Conservation (phyloP, 2,888 invertebrate genomes). For the Molanna angustata region DNA sequence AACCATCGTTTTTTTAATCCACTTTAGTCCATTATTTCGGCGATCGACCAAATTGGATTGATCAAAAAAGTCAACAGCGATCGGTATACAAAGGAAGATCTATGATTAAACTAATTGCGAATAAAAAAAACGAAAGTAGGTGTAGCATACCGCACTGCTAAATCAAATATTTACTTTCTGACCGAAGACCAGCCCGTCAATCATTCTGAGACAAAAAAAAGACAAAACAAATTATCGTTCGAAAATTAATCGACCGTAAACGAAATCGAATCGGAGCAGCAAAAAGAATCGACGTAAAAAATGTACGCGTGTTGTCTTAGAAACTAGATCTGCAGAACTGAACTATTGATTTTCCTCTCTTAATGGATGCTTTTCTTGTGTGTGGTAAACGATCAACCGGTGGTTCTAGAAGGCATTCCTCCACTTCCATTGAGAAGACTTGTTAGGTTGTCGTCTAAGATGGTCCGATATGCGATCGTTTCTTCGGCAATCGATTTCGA, state of each 20-base stretch:
- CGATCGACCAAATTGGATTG: too few species aligned
- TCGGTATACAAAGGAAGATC: too few species aligned
- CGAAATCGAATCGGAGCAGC: constrained; percentile 9
- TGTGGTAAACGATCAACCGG: too few species aligned
- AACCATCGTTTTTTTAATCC: too few species aligned
- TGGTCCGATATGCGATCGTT: constrained; percentile 14
- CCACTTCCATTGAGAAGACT: too few species aligned
- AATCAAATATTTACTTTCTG: constrained; percentile 28
- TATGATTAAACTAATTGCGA: constrained; percentile 10
- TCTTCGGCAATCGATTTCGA: constrained; percentile 30
- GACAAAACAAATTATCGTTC: background rate
- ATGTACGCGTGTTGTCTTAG: constrained; percentile 11
- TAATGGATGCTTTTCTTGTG: too few species aligned
- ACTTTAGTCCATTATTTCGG: too few species aligned
- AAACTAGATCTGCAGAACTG: constrained; percentile 11
- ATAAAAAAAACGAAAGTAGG: constrained; percentile 23
- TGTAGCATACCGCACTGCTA: constrained; percentile 2
- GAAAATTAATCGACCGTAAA: constrained; percentile 8
- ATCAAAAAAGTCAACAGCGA: too few species aligned
- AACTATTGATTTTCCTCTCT: too few species aligned
- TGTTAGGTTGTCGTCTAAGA: too few species aligned
- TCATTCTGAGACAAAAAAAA: background rate
- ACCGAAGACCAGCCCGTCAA: background rate
- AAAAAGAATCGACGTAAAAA: constrained; percentile 11
- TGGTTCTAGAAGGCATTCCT: too few species aligned